Evolutionary conservation across 2,797 vertebrate genomes (phyloP), one percentile per base, ranked within the genome.

Genomic region (Alfaro cultratus): DNA sequence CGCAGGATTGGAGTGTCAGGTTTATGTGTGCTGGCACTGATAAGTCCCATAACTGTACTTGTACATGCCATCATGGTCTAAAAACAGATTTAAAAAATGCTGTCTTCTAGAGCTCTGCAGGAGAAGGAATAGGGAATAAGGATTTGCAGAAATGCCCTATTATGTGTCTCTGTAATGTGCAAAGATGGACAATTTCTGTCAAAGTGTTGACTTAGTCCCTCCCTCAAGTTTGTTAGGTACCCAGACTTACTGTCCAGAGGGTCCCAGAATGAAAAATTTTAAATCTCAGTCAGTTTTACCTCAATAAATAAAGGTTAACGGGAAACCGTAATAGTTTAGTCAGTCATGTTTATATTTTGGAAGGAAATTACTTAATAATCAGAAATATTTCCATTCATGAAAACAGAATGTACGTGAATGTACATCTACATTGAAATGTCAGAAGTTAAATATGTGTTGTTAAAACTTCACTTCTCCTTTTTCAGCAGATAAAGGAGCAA

Each of bases 41-140:
- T 89, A 90, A 85, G 34, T 86, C 85, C 70, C 76, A 86, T 82
- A 87, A 86, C 87, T 83, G 62, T 77, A 85, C 81, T 83, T 86
- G 87, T 88, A 80, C 86, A 85, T 78, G 85, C 80, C 80, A 83
- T 34, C 78, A 76, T 0, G 68, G 79, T 92, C 81, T 83, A 81
- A 83, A 89, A 81, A 43, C 73, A 87, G 85, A 93, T 93, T 60
- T 60, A 85, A 91, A 84, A 75, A 72, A 31, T 45, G 85, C 72
- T 67, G 70, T 81, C 81, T 83, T 79, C 4, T 77, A 84, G 81
- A 43, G 0, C n/a, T 77, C 60, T 78, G 79, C 85, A 13, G 86
- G 62, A 67, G 75, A 78, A 74, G 73, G 57, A 86, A 86, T 80
- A 75, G 36, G 82, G 85, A 86, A 86, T 79, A 77, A 39, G 85